These are phyloP conservation scores for Drosophila nigritarsus DNA, from an alignment of 2,888 invertebrate species.

Conservation along the genomic window DNA sequence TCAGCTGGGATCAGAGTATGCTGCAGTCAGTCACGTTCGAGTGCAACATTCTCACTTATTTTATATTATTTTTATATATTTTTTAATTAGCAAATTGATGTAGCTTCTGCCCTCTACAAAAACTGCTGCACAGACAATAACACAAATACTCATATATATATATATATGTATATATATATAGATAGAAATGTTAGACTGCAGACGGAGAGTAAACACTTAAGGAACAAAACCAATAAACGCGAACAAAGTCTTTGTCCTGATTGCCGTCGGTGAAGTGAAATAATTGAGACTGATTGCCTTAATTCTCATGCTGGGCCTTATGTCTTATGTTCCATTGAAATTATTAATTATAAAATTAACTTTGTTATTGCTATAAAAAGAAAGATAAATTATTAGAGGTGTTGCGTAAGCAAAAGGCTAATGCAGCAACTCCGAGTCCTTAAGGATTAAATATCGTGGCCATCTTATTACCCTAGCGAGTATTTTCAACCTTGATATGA, in stretches of 20 bases:
- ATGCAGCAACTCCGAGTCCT: neutral
- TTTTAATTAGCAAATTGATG: constrained; percentile 31
- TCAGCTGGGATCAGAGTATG: neutral
- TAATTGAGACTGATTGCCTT: neutral
- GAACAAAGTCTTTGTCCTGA: constrained; percentile 6
- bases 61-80: neutral
- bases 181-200: neutral
- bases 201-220: constrained; percentile 15
- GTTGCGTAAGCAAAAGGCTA: neutral
- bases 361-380: neutral
- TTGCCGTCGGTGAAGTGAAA: constrained; percentile 4
- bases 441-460: neutral
- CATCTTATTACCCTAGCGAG: neutral
- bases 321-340: neutral
- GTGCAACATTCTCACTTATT: neutral
- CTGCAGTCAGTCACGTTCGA: neutral
- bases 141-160: neutral
- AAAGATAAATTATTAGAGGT: neutral
- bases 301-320: neutral
- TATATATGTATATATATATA: neutral
- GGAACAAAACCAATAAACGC: constrained; percentile 16
- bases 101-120: neutral
- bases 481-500: constrained; percentile 18
- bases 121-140: constrained; percentile 5
- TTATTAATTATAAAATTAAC: neutral